Percentiles rank a stretch among this genome's conserved stretches.
Conservation (phyloP, 2,888 invertebrate species). For the Noctua janthe region DNA sequence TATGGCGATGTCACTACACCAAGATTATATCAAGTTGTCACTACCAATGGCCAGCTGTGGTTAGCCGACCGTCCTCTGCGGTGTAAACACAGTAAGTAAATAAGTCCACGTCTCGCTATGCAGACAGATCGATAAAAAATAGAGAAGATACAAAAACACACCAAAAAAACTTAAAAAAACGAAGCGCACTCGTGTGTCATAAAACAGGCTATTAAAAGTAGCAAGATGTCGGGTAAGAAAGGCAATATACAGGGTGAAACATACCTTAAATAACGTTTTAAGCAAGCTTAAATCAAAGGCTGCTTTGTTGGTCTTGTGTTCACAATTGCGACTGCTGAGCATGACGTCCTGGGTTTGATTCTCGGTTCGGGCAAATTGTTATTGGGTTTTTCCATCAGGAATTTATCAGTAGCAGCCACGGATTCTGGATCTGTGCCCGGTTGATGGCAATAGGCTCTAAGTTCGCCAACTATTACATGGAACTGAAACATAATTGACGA, state of each 20-base stretch:
- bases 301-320: too few species aligned
- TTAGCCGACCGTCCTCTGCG: constrained; percentile 1
- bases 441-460: too few species aligned
- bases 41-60: constrained; percentile 29
- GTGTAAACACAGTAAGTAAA: constrained; percentile 25
- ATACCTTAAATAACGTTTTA: constrained; percentile 1
- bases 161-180: constrained; percentile 22
- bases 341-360: too few species aligned
- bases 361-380: too few species aligned
- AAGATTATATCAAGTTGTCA: constrained; percentile 37
- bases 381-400: too few species aligned
- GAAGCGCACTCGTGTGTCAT: constrained; percentile 29
- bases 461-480: too few species aligned
- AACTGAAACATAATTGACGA: too few species aligned
- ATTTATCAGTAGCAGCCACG: too few species aligned
- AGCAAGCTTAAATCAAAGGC: neutral
- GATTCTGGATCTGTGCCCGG: too few species aligned
- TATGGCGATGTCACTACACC: neutral
- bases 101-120: constrained; percentile 18
- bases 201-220: constrained; percentile 44
- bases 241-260: neutral
- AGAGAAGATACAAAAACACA: neutral
- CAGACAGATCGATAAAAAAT: constrained; percentile 46
- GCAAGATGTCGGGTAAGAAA: constrained; percentile 20
- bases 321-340: too few species aligned